Conservation (phyloP, 2,113 vertebrate species). For the Takifugu flavidus region DNA sequence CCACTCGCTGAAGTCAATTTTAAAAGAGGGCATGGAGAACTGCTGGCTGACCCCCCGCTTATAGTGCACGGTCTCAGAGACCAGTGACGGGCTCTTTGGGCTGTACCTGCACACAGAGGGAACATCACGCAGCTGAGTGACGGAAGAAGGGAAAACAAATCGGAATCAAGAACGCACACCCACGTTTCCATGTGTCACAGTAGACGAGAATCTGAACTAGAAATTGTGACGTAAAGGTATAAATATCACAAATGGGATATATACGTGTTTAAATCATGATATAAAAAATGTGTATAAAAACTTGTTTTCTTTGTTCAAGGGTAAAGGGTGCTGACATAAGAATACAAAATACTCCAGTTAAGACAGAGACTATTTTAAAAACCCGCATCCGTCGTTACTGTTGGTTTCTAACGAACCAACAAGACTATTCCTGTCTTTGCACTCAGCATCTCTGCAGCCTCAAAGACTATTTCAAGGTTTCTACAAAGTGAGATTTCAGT, state of each 20-base stretch:
- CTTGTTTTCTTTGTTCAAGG: too few relatives aligned
- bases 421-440: conserved; percentile 46
- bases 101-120: conserved; percentile 80
- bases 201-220: too few relatives aligned
- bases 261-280: too few relatives aligned
- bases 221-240: too few relatives aligned
- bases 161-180: not conserved
- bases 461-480: too few relatives aligned
- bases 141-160: too few relatives aligned
- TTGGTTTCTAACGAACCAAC: conserved; percentile 56
- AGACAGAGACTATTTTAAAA: conserved; percentile 21
- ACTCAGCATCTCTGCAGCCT: conserved; percentile 1
- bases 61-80: conserved; percentile 92
- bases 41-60: conserved; percentile 97
- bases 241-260: too few relatives aligned
- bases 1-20: conserved; percentile 94
- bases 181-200: not conserved
- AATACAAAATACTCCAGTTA: too few relatives aligned
- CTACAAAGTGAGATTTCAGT: too few relatives aligned
- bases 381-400: conserved; percentile 63
- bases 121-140: too few relatives aligned
- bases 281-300: too few relatives aligned
- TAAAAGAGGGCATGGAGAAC: conserved; percentile 95
- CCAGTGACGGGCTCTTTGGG: conserved; percentile 84
- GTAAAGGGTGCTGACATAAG: too few relatives aligned